Evolutionary conservation across 2,113 vertebrate species (phyloP).

Genomic region (human (Homo sapiens)): DNA sequence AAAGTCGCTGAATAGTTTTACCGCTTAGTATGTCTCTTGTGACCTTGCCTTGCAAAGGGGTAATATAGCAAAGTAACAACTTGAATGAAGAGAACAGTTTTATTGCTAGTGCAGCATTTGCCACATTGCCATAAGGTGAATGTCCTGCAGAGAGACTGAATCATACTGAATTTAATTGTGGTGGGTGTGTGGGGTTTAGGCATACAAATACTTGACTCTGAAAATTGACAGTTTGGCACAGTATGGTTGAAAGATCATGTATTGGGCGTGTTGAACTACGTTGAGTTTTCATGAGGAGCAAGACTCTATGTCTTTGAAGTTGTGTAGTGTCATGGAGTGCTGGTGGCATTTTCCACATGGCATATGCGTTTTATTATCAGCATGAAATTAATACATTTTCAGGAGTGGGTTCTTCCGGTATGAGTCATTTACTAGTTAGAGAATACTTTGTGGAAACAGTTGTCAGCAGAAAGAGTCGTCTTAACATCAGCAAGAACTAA

Average conservation of each 20-base stretch:
- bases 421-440: not conserved
- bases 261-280: not conserved
- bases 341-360: not conserved
- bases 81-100: not conserved
- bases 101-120: not conserved
- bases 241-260: not conserved
- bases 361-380: not conserved
- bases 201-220: not conserved
- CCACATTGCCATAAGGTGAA: not conserved
- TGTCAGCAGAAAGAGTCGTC: slow-evolving; percentile 23
- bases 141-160: not conserved
- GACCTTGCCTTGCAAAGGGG: not conserved
- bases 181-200: not conserved
- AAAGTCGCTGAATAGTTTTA: not conserved
- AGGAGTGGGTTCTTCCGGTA: not conserved
- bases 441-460: not conserved
- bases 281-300: not conserved
- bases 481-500: not conserved
- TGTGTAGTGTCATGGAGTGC: not conserved
- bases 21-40: not conserved
- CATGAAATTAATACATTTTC: not conserved
- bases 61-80: not conserved
- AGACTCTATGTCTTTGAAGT: not conserved
- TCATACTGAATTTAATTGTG: not conserved
- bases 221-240: not conserved